Evolutionary conservation across 2,797 vertebrate species (phyloP).

Genomic region (Paedocypris micromegethes): DNA sequence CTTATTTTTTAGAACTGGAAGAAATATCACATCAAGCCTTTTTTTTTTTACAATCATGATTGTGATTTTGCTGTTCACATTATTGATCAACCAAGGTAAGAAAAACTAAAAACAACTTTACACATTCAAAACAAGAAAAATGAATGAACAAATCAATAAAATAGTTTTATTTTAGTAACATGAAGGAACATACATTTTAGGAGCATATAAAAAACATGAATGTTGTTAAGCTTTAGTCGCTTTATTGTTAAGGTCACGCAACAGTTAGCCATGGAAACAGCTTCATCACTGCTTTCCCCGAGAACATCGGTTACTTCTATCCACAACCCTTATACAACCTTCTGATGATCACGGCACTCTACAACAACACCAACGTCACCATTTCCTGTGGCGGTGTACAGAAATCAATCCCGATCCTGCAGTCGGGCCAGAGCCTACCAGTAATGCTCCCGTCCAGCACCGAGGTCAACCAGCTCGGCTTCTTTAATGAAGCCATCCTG

Average conservation of each 20-base stretch:
- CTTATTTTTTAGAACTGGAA: too few relatives aligned
- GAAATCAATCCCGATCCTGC: fast-evolving
- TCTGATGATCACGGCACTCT: slow-evolving; percentile 50
- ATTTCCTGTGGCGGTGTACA: too few relatives aligned
- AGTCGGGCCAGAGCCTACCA: fast-evolving
- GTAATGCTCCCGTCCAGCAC: fast-evolving
- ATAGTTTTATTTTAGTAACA: too few relatives aligned
- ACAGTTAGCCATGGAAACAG: slow-evolving; percentile 37
- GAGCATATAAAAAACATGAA: too few relatives aligned
- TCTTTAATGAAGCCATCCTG: fast-evolving
- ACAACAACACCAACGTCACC: not conserved
- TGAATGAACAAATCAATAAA: too few relatives aligned
- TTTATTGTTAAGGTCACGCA: slow-evolving; percentile 31
- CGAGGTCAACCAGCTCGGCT: not conserved
- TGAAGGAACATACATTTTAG: too few relatives aligned
- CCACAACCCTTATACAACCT: fast-evolving
- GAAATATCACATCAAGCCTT: too few relatives aligned
- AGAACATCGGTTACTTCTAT: slow-evolving; percentile 64
- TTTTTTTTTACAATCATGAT: slow-evolving; percentile 29
- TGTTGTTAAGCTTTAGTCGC: too few relatives aligned
- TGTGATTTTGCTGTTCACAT: slow-evolving; percentile 23
- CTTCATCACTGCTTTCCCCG: slow-evolving; percentile 59
- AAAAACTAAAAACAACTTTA: not conserved
- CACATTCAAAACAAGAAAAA: too few relatives aligned
- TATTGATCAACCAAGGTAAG: slow-evolving; percentile 44